Base-by-base conservation (phyloP, 2,888 invertebrate genomes). In the Nematopogon swammerdamellus region DNA sequence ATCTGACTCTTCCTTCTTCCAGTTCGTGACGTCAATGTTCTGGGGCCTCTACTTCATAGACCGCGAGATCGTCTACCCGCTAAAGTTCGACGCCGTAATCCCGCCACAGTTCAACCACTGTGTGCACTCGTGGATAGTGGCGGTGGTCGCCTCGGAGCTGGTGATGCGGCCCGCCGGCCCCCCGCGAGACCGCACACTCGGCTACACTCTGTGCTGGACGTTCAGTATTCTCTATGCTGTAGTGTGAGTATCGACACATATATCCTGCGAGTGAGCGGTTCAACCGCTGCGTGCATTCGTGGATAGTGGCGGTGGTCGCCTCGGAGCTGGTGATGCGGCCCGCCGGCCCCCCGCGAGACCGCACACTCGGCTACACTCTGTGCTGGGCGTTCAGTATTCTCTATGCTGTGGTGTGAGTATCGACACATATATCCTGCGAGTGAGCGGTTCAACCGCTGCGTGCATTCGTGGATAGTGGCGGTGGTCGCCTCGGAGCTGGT, bases 91-190 rank as follows among this genome's bases (percentile, higher is more conserved):
- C 56, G 59, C 63, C 48, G 66, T 82, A 14, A 70, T 84, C 0
- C 83, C 84, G 0, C 68, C 71, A 64, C 83, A 82, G 81, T 70
- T 84, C 59, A 85, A 84, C 65, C 84, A 84, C 55, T 77, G 80
- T 52, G 72, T 84, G 25, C 85, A 85, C 61, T 81, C 82, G 1
- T 74, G 77, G 57, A 82, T 83, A 46, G 54, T 74, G 1, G 59
- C 81, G 1, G 69, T 82, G 16, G 57, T 83, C 2, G 52, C 75
- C 2, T 53, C 80, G 2, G 84, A 84, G 55, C 69, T 81, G 1
- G 19, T 76, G 0, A 66, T 79, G n/a, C 68, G 68, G 44, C 56
- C 70, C 0, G 59, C 75, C 30, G 59, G 72, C 45, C 49, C 64
- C 1, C 71, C 77, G 19, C 0, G 59, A 63, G 0, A 25, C 58